Evolutionary conservation across 2,113 vertebrate species (phyloP).

Genomic region (Triplophysa dalaica): DNA sequence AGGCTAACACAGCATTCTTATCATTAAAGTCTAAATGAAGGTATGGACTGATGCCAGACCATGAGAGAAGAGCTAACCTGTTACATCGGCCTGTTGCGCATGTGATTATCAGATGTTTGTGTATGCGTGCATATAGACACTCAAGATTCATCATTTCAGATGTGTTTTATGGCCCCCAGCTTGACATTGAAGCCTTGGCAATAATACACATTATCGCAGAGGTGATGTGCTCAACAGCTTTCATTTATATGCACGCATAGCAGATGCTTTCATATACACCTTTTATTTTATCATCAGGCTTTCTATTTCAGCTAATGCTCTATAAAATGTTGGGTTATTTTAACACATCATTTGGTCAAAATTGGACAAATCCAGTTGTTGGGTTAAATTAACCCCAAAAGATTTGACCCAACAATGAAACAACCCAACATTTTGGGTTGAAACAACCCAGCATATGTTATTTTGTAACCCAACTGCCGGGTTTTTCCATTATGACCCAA

Average conservation of each 20-base stretch:
- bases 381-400: too few relatives aligned
- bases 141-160: slow-evolving; percentile 11
- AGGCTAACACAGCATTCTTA: slow-evolving; percentile 1
- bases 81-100: slow-evolving; percentile 10
- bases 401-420: too few relatives aligned
- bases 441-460: too few relatives aligned
- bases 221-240: slow-evolving; percentile 43
- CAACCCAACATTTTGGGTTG: too few relatives aligned
- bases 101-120: slow-evolving; percentile 9
- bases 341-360: too few relatives aligned
- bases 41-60: slow-evolving; percentile 34
- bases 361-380: too few relatives aligned
- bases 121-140: background rate
- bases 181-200: slow-evolving; percentile 33
- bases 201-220: slow-evolving; percentile 14
- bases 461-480: too few relatives aligned
- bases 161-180: slow-evolving; percentile 14
- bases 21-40: slow-evolving; percentile 51
- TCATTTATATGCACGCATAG: background rate
- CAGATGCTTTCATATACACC: too few relatives aligned
- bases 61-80: slow-evolving; percentile 21
- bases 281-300: too few relatives aligned
- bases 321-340: too few relatives aligned
- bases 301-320: too few relatives aligned
- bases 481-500: too few relatives aligned